Conservation (phyloP, 2,113 vertebrate species). For the Opisthocomus hoazin region DNA sequence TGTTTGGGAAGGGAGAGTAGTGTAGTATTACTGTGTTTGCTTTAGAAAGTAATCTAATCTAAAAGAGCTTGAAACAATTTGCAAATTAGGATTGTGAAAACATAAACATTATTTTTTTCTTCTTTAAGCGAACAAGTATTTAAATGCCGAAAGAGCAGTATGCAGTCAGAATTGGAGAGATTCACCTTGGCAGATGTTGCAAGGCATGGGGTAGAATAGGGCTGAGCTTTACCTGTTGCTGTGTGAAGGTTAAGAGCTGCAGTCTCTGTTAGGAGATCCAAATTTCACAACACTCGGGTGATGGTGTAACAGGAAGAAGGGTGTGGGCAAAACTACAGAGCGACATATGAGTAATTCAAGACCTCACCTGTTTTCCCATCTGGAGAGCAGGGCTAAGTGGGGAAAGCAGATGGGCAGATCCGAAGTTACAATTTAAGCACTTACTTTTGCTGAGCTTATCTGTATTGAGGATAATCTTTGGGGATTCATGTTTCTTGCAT, state of each 20-base stretch:
- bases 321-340: slow-evolving; percentile 58
- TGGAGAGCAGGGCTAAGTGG: slow-evolving; percentile 16
- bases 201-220: not conserved
- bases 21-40: not conserved
- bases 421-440: not conserved
- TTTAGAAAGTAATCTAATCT: not conserved
- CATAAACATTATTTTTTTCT: not conserved
- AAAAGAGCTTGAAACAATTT: not conserved
- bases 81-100: not conserved
- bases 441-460: not conserved
- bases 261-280: slow-evolving; percentile 12
- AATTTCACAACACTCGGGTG: slow-evolving; percentile 34
- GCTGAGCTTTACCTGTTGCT: not conserved
- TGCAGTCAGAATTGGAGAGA: not conserved
- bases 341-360: slow-evolving; percentile 45
- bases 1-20: not conserved
- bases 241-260: not conserved
- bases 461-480: not conserved
- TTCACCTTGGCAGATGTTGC: not conserved
- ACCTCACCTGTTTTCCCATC: slow-evolving; percentile 60
- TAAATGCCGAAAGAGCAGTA: not conserved
- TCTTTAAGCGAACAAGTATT: not conserved
- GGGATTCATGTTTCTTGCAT: not conserved
- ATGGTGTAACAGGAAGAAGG: slow-evolving; percentile 58
- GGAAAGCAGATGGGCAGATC: slow-evolving; percentile 41